Evolutionary conservation across 2,113 vertebrate species (phyloP).

Genomic region (Apteryx owenii): DNA sequence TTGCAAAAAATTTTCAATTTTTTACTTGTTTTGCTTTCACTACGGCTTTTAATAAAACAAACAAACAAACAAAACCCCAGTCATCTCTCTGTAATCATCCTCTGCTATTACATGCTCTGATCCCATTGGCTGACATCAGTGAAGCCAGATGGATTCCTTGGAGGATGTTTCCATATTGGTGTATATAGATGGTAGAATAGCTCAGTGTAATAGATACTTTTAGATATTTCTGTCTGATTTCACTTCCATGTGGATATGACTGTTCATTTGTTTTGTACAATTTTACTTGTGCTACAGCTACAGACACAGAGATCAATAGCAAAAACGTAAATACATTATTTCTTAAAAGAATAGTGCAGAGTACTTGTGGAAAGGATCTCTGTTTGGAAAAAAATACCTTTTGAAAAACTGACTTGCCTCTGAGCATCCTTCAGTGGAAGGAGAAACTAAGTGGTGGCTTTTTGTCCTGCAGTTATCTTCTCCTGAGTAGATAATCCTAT

Average conservation of each 20-base stretch:
- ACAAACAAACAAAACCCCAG: background rate
- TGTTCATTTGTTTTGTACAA: background rate
- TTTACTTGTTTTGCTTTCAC: background rate
- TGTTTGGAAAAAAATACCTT: background rate
- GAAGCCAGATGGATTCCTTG: background rate
- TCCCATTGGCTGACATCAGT: background rate
- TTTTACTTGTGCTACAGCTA: background rate
- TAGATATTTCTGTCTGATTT: background rate
- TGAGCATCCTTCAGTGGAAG: background rate
- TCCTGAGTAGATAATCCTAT: background rate
- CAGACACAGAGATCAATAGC: background rate
- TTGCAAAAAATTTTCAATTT: background rate
- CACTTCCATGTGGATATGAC: background rate
- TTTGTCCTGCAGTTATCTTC: background rate
- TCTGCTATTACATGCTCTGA: background rate
- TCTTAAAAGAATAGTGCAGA: background rate
- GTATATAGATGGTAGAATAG: background rate
- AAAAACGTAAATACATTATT: background rate
- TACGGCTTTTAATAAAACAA: background rate
- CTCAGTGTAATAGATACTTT: background rate
- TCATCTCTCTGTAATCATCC: background rate
- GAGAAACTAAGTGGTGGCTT: background rate
- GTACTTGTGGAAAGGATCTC: background rate
- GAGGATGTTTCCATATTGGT: background rate
- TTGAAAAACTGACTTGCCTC: background rate